These are phyloP conservation scores for Scatophagus argus DNA, from an alignment of 2,113 vertebrate genomes.

Conservation along the genomic window DNA sequence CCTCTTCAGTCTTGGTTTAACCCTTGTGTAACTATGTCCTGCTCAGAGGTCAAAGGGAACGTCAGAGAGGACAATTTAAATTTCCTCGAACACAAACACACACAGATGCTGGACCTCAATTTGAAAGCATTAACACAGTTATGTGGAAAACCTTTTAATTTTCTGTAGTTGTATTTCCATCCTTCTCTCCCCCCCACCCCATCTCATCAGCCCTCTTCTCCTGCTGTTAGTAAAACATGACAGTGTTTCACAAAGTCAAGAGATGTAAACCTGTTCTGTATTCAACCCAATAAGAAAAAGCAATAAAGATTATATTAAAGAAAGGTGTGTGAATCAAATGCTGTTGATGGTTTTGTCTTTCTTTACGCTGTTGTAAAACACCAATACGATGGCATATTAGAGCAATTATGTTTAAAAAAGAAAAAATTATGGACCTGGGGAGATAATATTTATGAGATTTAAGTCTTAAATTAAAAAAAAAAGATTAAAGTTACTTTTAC, in stretches of 20 bases:
- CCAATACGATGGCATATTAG: no score
- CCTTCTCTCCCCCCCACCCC: not conserved
- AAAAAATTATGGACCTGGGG: no score
- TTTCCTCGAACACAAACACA: constrained; percentile 20
- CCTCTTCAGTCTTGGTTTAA: not conserved
- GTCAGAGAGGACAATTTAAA: constrained; percentile 16
- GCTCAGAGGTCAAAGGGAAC: constrained; percentile 52
- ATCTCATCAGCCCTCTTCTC: not conserved
- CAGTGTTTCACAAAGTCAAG: constrained; percentile 86
- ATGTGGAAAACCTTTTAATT: constrained; percentile 79
- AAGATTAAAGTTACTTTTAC: no score
- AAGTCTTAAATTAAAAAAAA: no score
- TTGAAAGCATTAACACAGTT: constrained; percentile 84
- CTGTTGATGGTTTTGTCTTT: constrained; percentile 10
- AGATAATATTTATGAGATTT: no score
- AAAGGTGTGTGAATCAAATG: constrained; percentile 72
- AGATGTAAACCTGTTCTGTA: constrained; percentile 93
- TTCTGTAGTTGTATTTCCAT: constrained; percentile 20
- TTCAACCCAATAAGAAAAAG: constrained; percentile 90
- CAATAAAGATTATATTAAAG: constrained; percentile 96
- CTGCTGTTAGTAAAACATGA: constrained; percentile 66
- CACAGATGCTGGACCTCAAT: constrained; percentile 89
- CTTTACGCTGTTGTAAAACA: not conserved
- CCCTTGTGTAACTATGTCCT: constrained; percentile 23
- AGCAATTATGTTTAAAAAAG: no score